A percentile compares a stretch with the other conserved stretches of the same genome.
phyloP scores from a whole-genome alignment of 2,888 invertebrate genomes.

The Drosophila monieri region DNA sequence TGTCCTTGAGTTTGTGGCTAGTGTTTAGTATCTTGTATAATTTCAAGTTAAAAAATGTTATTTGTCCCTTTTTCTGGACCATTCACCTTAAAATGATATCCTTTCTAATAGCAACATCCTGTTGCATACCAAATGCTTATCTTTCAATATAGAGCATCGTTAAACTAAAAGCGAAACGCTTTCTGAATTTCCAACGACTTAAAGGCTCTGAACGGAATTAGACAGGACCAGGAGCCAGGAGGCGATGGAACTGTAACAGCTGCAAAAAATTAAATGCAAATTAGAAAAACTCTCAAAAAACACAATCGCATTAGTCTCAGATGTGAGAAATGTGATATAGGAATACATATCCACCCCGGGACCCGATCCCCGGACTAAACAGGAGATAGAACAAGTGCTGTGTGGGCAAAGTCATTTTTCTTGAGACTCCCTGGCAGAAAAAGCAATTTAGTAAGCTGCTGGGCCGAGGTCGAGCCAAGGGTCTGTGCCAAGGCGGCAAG shows the following conservation, averaged over 20 bases:
- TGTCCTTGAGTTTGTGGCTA: constrained; percentile 14
- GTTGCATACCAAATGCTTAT: constrained; percentile 71
- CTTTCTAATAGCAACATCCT: constrained; percentile 52
- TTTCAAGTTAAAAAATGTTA: not conserved
- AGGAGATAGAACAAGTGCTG: constrained; percentile 37
- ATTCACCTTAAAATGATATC: not conserved
- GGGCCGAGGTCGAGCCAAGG: constrained; percentile 56
- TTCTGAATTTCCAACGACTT: constrained; percentile 73
- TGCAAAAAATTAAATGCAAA: constrained; percentile 80
- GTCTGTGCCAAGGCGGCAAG: not conserved
- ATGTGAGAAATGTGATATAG: constrained; percentile 77
- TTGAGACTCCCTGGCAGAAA: constrained; percentile 57
- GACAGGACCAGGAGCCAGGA: constrained; percentile 22
- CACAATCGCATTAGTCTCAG: constrained; percentile 78
- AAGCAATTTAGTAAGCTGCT: constrained; percentile 75
- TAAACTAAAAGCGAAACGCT: constrained; percentile 68
- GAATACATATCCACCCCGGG: constrained; percentile 51
- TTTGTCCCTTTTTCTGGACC: not conserved
- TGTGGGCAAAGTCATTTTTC: constrained; percentile 73
- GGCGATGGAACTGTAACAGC: constrained; percentile 65
- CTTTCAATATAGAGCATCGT: constrained; percentile 68
- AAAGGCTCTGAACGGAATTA: constrained; percentile 60
- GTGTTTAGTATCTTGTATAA: not conserved
- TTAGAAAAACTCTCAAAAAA: constrained; percentile 73
- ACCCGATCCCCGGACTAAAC: not conserved